phyloP scores from a whole-genome alignment of 2,797 vertebrate species.

The Megaceryle alcyon region DNA sequence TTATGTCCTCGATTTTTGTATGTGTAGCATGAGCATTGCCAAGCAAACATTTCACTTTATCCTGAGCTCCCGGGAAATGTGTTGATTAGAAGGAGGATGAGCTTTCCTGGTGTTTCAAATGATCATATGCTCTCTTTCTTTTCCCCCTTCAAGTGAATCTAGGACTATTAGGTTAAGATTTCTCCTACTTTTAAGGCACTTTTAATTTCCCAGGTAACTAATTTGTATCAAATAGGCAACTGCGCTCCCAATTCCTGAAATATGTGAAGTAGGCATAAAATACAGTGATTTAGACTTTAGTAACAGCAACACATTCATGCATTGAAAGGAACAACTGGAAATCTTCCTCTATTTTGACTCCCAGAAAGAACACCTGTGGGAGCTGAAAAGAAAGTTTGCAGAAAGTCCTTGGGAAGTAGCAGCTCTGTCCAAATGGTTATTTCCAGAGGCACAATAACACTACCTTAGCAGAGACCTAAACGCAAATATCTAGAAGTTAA shows the following conservation, averaged over 20 bases:
- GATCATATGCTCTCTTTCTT: neutral
- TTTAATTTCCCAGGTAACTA: neutral
- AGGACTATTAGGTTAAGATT: neutral
- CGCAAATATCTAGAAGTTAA: neutral
- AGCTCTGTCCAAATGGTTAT: neutral
- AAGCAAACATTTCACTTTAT: neutral
- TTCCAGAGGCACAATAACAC: neutral
- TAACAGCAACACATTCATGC: neutral
- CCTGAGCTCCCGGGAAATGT: neutral
- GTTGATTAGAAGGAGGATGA: neutral
- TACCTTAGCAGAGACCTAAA: neutral
- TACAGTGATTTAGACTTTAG: neutral
- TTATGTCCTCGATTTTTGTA: neutral
- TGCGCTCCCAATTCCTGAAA: neutral
- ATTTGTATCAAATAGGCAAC: neutral
- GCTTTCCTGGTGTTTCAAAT: neutral
- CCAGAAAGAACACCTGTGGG: neutral
- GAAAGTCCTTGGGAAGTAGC: neutral
- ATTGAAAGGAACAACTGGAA: neutral
- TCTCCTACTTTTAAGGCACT: neutral
- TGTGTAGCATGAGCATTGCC: neutral
- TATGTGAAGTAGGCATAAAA: neutral
- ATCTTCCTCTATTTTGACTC: neutral
- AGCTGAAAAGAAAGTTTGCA: neutral
- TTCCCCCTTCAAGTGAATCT: neutral